These are phyloP conservation scores for Morpho achilles DNA, from an alignment of 2,888 invertebrate genomes.

Conservation along the genomic window DNA sequence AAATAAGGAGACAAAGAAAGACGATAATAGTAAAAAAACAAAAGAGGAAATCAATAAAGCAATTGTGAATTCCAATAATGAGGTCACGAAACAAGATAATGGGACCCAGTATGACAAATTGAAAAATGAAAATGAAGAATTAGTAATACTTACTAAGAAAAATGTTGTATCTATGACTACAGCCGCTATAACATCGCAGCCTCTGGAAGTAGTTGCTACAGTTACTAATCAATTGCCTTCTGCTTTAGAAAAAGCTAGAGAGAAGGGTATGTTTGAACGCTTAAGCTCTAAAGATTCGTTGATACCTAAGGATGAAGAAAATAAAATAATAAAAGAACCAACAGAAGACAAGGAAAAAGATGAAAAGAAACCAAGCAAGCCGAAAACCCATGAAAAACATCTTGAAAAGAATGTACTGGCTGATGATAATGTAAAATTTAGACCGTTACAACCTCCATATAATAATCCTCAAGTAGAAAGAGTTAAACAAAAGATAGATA, in stretches of 20 bases:
- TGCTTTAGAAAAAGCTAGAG: slow-evolving; percentile 71
- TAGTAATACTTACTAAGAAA: slow-evolving; percentile 70
- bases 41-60: slow-evolving; percentile 31
- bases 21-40: slow-evolving; percentile 21
- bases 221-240: slow-evolving; percentile 75
- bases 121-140: slow-evolving; percentile 59
- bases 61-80: slow-evolving; percentile 37
- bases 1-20: slow-evolving; percentile 32
- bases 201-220: slow-evolving; percentile 74
- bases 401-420: slow-evolving; percentile 41
- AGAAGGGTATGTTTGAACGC: slow-evolving; percentile 69
- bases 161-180: slow-evolving; percentile 79
- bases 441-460: slow-evolving; percentile 64
- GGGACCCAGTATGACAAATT: slow-evolving; percentile 71
- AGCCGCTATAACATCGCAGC: slow-evolving; percentile 78
- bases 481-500: slow-evolving; percentile 70
- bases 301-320: slow-evolving; percentile 51
- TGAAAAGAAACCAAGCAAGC: slow-evolving; percentile 46
- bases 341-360: slow-evolving; percentile 41
- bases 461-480: slow-evolving; percentile 72
- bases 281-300: slow-evolving; percentile 69
- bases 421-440: slow-evolving; percentile 62
- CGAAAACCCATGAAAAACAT: slow-evolving; percentile 38
- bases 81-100: slow-evolving; percentile 59
- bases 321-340: slow-evolving; percentile 35